Evolutionary conservation across 23 tunicate genomes (phyloP).

Genomic region (Aplidium turbinatum): DNA sequence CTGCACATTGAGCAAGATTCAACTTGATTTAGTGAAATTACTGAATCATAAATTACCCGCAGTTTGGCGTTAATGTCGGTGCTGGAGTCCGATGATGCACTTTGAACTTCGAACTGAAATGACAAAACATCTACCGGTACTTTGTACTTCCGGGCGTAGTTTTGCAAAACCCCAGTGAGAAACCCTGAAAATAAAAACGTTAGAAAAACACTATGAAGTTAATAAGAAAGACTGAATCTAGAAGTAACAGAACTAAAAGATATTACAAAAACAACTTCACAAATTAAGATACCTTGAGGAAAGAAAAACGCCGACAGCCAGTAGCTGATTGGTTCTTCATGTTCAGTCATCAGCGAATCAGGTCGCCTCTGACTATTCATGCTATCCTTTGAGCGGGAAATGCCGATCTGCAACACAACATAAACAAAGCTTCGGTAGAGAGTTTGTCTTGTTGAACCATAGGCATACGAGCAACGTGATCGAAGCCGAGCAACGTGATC

Average conservation of each 20-base stretch:
- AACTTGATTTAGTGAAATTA: no score
- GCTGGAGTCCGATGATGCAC: neutral
- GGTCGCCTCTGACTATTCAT: no score
- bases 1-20: no score
- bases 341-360: neutral
- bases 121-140: conserved; percentile 73
- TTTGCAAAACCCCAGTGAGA: conserved; percentile 83
- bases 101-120: conserved; percentile 60
- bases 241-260: neutral
- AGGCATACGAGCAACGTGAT: no score
- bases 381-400: neutral
- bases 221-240: no score
- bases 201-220: no score
- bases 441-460: no score
- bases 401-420: neutral
- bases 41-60: no score
- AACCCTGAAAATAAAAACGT: conserved; percentile 73
- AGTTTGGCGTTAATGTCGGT: neutral
- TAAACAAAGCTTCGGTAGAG: no score
- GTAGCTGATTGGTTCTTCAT: conserved; percentile 72
- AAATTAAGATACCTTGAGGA: conserved; percentile 70
- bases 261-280: neutral
- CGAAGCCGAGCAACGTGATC: no score
- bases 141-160: conserved; percentile 81
- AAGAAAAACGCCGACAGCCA: conserved; percentile 95